Percentiles rank a stretch among this genome's conserved stretches.
Evolutionary conservation across 2,888 invertebrate species (phyloP).

Genomic region (Entomobrya proxima): DNA sequence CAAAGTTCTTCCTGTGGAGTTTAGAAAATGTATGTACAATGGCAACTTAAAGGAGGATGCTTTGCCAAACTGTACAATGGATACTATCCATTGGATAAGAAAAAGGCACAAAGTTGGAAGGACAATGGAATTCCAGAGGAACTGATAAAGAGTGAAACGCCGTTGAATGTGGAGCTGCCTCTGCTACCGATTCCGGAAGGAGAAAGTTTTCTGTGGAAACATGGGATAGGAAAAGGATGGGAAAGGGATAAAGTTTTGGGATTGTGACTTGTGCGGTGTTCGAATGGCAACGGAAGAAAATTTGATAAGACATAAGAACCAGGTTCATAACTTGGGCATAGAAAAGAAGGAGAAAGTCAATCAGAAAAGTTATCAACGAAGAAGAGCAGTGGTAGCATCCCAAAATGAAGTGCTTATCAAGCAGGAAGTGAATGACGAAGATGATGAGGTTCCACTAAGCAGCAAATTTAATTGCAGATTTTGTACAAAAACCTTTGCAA

Average conservation of each 20-base stretch:
- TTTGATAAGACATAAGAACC: neutral
- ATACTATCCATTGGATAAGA: too few relatives aligned
- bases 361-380: too few relatives aligned
- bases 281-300: neutral
- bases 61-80: neutral
- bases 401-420: too few relatives aligned
- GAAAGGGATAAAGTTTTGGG: neutral
- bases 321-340: neutral
- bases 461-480: too few relatives aligned
- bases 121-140: too few relatives aligned
- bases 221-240: neutral
- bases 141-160: too few relatives aligned
- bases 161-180: neutral
- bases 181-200: neutral
- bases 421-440: too few relatives aligned
- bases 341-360: too few relatives aligned
- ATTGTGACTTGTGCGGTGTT: neutral
- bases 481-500: too few relatives aligned
- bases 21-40: neutral
- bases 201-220: neutral
- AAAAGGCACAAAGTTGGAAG: neutral
- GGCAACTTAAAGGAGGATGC: neutral
- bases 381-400: too few relatives aligned
- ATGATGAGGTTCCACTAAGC: too few relatives aligned
- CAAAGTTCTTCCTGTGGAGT: neutral